Evolutionary conservation across 2,113 vertebrate genomes (phyloP), one percentile per base, ranked within the genome.

Genomic region (Rhinolophus ferrumequinum): DNA sequence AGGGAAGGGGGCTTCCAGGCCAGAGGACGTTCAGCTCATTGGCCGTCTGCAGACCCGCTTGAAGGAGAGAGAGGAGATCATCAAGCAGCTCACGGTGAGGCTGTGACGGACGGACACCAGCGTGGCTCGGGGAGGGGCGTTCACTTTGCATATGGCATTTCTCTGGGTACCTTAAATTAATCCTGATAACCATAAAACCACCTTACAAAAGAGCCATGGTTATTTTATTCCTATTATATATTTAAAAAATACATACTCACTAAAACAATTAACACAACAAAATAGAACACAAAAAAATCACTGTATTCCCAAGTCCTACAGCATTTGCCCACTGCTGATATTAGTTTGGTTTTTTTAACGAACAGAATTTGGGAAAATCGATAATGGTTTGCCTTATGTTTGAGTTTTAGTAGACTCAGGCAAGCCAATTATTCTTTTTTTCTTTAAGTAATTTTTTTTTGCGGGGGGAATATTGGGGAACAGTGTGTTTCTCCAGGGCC

Each of bases 51-150:
- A 99, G 98, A 99, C 99, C 95, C 99, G 98, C 95, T 96, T 99
- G 97, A 99, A 96, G 14, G 99, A 99, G 98, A 98, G 99, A 97
- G 99, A 99, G 95, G 99, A 99, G 93, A 98, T 99, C 97, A 99
- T 99, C 93, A 99, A 99, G 97, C 98, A 99, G 95, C 97, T 99
- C 82, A 98, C 98, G 98, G 99, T 99, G 98, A 99, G 99, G 97
- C 62, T 83, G 28, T 60, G 1, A 0, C 58, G 86, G 87, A 24
- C 58, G 86, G 87, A 24, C 1, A 4, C 22, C 69, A 0, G 69
- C 5, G 2, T 2, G 50, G 16, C 52, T 18, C 3, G 0, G 0
- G 7, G 19, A 33, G 21, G 21, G 19, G 6, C 3, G 1, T 24
- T 66, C 2, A 0, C 33, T 70, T 28, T 22, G 84, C 30, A 38